phyloP scores from a whole-genome alignment of 2,888 invertebrate genomes.

The Ochropacha duplaris region DNA sequence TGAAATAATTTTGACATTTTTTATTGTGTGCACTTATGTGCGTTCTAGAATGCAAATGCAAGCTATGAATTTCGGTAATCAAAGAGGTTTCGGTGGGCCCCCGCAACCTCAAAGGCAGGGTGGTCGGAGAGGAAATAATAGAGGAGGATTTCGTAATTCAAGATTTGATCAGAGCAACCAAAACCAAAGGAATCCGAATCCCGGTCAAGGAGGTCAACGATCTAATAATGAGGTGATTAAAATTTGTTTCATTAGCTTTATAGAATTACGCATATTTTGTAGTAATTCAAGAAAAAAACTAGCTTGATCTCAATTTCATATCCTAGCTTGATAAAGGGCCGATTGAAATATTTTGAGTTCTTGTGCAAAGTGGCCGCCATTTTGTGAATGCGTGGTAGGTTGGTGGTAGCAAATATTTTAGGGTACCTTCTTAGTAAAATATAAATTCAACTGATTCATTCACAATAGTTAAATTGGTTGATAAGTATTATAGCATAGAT shows the following conservation, averaged over 20 bases:
- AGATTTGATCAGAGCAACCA: slow-evolving; percentile 65
- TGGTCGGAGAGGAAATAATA: slow-evolving; percentile 62
- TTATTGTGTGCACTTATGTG: background rate
- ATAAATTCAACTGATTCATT: too few relatives aligned
- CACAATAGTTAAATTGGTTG: too few relatives aligned
- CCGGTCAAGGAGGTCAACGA: slow-evolving; percentile 72
- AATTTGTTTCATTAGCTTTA: slow-evolving; percentile 5
- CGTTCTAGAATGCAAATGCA: slow-evolving; percentile 63
- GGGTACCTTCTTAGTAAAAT: too few relatives aligned
- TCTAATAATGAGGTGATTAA: slow-evolving; percentile 61
- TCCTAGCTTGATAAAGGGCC: background rate
- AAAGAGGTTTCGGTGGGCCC: slow-evolving; percentile 74
- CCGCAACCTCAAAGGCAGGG: slow-evolving; percentile 76
- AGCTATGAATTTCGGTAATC: slow-evolving; percentile 73
- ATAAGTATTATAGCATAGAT: too few relatives aligned
- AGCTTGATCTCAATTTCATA: background rate
- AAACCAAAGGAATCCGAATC: slow-evolving; percentile 51
- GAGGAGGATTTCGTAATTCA: slow-evolving; percentile 72
- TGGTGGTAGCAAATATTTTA: too few relatives aligned
- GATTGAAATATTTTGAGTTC: background rate
- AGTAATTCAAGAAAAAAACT: slow-evolving; percentile 3
- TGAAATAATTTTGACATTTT: too few relatives aligned
- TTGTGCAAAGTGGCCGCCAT: slow-evolving; percentile 22
- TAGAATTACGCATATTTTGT: too few relatives aligned
- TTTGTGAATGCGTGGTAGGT: slow-evolving; percentile 21